A percentile compares a stretch with the other conserved stretches of the same genome.
phyloP scores from a whole-genome alignment of 2,888 invertebrate genomes.

The Hirtodrosophila confusa region DNA sequence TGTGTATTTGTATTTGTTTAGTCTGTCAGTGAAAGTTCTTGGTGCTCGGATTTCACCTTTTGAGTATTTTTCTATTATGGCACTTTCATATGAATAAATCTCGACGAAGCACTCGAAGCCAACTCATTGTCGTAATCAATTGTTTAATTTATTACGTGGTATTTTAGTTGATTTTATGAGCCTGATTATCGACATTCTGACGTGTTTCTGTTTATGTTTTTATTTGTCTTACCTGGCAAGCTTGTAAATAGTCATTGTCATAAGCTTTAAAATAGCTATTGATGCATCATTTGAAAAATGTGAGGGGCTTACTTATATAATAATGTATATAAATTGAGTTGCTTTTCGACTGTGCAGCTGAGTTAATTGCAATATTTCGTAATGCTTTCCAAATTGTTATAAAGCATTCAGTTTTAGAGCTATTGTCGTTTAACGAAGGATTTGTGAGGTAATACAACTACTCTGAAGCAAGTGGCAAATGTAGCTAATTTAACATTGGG shows the following conservation, averaged over 20 bases:
- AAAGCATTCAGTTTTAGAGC: constrained; percentile 6
- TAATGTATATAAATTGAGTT: constrained; percentile 18
- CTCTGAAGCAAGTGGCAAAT: background rate
- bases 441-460: constrained; percentile 3
- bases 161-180: constrained; percentile 12
- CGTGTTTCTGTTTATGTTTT: constrained; percentile 1
- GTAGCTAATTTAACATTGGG: background rate
- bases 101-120: constrained; percentile 37
- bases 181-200: constrained; percentile 32
- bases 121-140: constrained; percentile 48
- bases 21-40: constrained; percentile 63
- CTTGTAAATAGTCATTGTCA: constrained; percentile 32
- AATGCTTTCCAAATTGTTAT: constrained; percentile 39
- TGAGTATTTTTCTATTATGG: constrained; percentile 10
- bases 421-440: constrained; percentile 4
- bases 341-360: constrained; percentile 14
- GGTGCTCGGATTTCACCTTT: constrained; percentile 24
- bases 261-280: constrained; percentile 25
- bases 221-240: background rate
- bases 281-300: constrained; percentile 47
- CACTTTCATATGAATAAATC: constrained; percentile 20
- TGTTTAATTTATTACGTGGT: constrained; percentile 53
- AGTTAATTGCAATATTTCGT: constrained; percentile 41
- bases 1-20: background rate
- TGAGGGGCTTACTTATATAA: constrained; percentile 36